Evolutionary conservation across 2,113 vertebrate genomes (phyloP).

Genomic region (Ctenomys sociabilis): DNA sequence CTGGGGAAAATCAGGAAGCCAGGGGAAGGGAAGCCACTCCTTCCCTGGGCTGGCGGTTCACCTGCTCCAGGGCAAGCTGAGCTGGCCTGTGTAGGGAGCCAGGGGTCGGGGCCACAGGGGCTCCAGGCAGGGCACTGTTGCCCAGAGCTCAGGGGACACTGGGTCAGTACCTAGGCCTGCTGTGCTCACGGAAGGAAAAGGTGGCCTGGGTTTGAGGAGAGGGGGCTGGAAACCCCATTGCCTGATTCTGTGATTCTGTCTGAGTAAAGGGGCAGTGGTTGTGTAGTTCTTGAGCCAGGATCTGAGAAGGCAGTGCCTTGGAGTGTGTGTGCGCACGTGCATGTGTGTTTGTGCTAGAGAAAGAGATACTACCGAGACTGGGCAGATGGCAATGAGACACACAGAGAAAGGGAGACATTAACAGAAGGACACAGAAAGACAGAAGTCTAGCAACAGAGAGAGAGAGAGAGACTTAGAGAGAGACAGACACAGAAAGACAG

Average conservation of each 20-base stretch:
- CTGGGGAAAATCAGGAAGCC: conserved; percentile 78
- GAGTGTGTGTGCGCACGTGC: not conserved
- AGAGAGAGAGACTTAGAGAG: not conserved
- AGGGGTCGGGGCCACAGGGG: not conserved
- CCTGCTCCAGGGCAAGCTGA: conserved; percentile 3
- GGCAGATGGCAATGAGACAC: too few species aligned
- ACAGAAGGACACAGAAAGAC: not conserved
- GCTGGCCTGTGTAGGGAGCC: not conserved
- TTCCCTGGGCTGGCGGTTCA: conserved; percentile 58
- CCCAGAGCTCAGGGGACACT: not conserved
- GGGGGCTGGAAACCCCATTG: not conserved
- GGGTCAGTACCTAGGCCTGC: not conserved
- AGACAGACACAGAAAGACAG: not conserved
- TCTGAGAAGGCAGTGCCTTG: not conserved
- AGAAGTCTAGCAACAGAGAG: too few species aligned
- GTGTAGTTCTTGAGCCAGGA: not conserved
- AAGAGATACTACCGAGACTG: not conserved
- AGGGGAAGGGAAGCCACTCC: conserved; percentile 62
- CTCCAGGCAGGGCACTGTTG: fast-evolving
- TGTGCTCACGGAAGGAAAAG: not conserved
- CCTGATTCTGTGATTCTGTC: not conserved
- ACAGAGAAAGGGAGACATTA: not conserved
- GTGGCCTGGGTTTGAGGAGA: not conserved
- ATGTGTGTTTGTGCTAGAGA: not conserved
- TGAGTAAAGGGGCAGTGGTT: not conserved